phyloP scores from a whole-genome alignment of 2,888 invertebrate genomes.

The Drosophila pegasa region DNA sequence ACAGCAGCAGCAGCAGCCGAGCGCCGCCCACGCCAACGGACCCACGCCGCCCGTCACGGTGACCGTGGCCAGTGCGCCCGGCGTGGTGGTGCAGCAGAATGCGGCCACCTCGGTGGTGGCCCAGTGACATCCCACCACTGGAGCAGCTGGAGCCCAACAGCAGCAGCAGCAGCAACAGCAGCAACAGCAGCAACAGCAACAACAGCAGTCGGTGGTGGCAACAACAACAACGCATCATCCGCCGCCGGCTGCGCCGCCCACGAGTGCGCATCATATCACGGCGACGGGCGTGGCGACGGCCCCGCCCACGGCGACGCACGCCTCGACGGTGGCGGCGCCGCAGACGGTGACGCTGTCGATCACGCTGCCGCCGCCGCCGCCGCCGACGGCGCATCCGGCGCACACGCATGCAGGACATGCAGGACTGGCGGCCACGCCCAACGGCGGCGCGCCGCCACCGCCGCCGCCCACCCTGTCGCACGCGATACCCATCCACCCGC shows the following conservation, averaged over 20 bases:
- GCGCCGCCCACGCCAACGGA: conserved; percentile 80
- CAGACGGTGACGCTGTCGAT: conserved; percentile 83
- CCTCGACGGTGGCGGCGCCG: conserved; percentile 80
- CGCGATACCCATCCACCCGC: conserved; percentile 84
- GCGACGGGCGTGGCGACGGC: conserved; percentile 49
- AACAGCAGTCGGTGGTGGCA: conserved; percentile 39
- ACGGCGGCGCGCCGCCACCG: conserved; percentile 71
- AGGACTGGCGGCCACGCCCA: conserved; percentile 62
- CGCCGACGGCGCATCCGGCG: conserved; percentile 69
- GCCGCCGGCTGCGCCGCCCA: conserved; percentile 54
- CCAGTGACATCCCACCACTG: conserved; percentile 85
- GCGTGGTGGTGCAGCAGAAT: conserved; percentile 83
- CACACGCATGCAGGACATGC: conserved; percentile 77
- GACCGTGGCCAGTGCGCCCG: conserved; percentile 83
- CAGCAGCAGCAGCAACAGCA: conserved; percentile 64
- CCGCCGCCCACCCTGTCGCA: conserved; percentile 82
- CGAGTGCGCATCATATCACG: conserved; percentile 62
- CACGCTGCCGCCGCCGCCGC: conserved; percentile 82
- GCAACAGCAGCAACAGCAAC: conserved; percentile 59
- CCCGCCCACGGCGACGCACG: conserved; percentile 65
- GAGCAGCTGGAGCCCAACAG: conserved; percentile 69
- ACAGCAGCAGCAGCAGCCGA: conserved; percentile 75
- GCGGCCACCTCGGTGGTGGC: conserved; percentile 83
- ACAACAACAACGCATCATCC: conserved; percentile 54
- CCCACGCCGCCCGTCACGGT: conserved; percentile 79